Percentiles rank a stretch among this genome's conserved stretches.
phyloP scores from a whole-genome alignment of 2,888 invertebrate species.

The Marronus borbonicus region DNA sequence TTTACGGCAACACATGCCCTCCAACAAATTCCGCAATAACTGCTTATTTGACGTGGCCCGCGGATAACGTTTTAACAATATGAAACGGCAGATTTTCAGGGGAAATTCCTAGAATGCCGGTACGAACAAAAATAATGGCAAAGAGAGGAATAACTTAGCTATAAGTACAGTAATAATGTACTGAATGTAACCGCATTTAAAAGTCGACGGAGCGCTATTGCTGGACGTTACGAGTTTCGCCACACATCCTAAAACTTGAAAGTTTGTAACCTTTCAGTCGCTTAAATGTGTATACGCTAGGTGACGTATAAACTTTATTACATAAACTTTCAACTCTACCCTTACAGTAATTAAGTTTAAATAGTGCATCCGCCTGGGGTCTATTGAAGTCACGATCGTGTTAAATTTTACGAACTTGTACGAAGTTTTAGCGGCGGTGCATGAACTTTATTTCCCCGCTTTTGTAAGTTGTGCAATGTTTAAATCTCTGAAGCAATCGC shows the following conservation, averaged over 20 bases:
- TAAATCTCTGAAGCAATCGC: neutral
- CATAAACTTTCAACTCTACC: slow-evolving; percentile 8
- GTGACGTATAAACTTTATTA: slow-evolving; percentile 11
- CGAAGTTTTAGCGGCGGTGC: neutral
- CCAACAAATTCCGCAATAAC: slow-evolving; percentile 9
- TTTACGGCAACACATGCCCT: neutral
- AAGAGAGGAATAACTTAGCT: no score
- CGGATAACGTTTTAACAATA: neutral
- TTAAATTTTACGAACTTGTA: slow-evolving; percentile 22
- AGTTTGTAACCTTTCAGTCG: neutral
- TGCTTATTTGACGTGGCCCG: neutral
- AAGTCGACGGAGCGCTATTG: no score
- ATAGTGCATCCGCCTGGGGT: neutral
- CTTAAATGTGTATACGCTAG: neutral
- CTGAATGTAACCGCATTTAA: no score
- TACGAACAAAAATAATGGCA: no score
- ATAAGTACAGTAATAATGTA: no score
- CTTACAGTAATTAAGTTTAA: slow-evolving; percentile 23
- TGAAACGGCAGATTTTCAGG: no score
- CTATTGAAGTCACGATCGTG: neutral
- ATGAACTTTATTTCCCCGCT: neutral
- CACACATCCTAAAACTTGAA: neutral
- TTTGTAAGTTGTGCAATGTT: neutral
- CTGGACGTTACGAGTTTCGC: neutral
- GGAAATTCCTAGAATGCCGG: no score